Evolutionary conservation across 2,113 vertebrate genomes (phyloP), one percentile per base, ranked within the genome.

Genomic region (Rhinolophus sinicus): DNA sequence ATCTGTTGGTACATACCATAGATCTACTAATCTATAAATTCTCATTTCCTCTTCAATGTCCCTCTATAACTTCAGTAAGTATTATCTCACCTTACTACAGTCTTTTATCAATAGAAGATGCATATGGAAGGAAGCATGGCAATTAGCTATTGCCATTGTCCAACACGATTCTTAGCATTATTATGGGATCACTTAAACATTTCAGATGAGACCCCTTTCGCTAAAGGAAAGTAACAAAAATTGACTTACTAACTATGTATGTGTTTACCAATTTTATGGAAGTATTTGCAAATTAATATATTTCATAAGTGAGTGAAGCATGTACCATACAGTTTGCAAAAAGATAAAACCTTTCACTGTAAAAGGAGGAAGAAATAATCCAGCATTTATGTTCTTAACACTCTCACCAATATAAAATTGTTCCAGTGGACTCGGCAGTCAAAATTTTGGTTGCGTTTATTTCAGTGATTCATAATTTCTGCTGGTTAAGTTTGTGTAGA

Each of bases 91-190:
- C n/a, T 91, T 92, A 24, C 50, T 93, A 60, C 18, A 93, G 38
- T 82, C 47, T 97, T 90, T 94, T 86, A 67, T 35, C 47, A 80
- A 26, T 50, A 88, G 56, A 95, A 90, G 75, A 54, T 92, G 40
- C 87, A 72, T 54, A 60, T 88, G 58, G 81, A 90, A 95, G 40
- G 47, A 93, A 95, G 44, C 21, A 18, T 77, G 81, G 52, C 75
- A 95, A 93, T 82, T 86, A 86, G 54, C 15, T 91, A 16, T 96
- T 95, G 58, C 62, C 33, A 44, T 87, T 96, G 77, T 67, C 78
- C 83, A 86, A 38, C 50, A 60, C 4, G 33, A 6, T 80, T 75
- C 82, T 89, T 60, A 95, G 92, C 28, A 78, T 56, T 91, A 88
- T 35, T 80, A 30, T 30, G 56, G 35, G 44, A 89, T 76, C 73